Conservation (phyloP, 2,888 invertebrate species). For the Oscheius myriophilus region DNA sequence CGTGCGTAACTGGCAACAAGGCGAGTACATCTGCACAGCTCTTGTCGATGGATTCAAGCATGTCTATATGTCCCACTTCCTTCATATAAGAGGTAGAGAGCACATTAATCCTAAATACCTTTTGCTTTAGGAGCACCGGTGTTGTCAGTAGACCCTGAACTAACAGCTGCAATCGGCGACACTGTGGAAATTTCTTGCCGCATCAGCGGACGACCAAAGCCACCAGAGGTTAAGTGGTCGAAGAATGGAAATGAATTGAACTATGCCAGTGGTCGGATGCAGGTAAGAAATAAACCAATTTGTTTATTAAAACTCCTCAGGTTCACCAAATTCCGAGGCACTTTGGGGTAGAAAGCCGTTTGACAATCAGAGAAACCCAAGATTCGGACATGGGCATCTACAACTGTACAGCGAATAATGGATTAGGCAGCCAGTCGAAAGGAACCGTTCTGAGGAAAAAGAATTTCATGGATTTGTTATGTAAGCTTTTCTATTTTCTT, state of each 20-base stretch:
- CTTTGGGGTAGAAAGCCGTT: slow-evolving; percentile 62
- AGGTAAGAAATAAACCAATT: slow-evolving; percentile 32
- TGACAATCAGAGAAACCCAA: slow-evolving; percentile 60
- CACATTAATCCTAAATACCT: not conserved
- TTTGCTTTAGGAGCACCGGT: slow-evolving; percentile 52
- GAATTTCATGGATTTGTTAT: slow-evolving; percentile 42
- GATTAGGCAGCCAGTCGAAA: slow-evolving; percentile 52
- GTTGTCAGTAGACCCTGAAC: slow-evolving; percentile 40
- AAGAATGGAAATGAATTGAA: slow-evolving; percentile 57
- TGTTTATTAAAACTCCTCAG: slow-evolving; percentile 26
- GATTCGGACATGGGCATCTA: slow-evolving; percentile 67
- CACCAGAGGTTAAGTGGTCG: slow-evolving; percentile 60
- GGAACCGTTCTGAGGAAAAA: slow-evolving; percentile 40
- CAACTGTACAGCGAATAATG: slow-evolving; percentile 70
- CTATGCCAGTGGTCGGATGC: slow-evolving; percentile 55
- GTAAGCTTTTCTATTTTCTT: too few relatives aligned
- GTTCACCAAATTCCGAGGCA: slow-evolving; percentile 59
- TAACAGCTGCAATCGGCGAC: slow-evolving; percentile 42
- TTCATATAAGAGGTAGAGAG: slow-evolving; percentile 61
- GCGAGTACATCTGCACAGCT: slow-evolving; percentile 67
- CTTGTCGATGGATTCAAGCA: slow-evolving; percentile 59
- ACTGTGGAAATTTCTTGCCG: slow-evolving; percentile 51
- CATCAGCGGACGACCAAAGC: slow-evolving; percentile 59
- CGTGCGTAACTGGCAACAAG: slow-evolving; percentile 62
- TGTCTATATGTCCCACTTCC: slow-evolving; percentile 52